Conservation (phyloP, 2,113 vertebrate species). For the Caranx ignobilis region DNA sequence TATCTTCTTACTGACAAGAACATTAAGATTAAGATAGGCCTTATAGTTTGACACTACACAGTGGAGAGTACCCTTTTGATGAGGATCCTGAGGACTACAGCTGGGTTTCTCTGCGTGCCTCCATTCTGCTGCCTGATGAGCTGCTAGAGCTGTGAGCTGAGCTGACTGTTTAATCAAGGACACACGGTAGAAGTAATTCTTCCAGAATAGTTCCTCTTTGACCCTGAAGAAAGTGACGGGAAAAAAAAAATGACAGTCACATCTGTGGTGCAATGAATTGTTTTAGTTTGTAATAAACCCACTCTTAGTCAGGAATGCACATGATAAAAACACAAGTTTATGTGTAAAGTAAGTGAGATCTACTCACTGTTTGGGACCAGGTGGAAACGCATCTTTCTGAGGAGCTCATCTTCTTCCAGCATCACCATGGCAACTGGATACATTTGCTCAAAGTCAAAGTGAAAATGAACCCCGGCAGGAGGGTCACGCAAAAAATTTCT, state of each 20-base stretch:
- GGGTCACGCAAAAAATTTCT: slow-evolving; percentile 94
- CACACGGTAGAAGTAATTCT: slow-evolving; percentile 73
- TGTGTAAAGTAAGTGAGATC: background rate
- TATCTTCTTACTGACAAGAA: background rate
- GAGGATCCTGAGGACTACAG: slow-evolving; percentile 3
- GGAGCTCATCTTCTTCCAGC: slow-evolving; percentile 94
- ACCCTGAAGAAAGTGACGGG: slow-evolving; percentile 45
- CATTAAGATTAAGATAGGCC: background rate
- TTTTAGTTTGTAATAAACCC: slow-evolving; percentile 6
- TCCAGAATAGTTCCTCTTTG: slow-evolving; percentile 73
- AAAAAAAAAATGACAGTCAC: background rate
- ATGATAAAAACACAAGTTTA: slow-evolving; percentile 19
- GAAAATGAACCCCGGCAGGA: slow-evolving; percentile 93
- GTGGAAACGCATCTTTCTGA: slow-evolving; percentile 95
- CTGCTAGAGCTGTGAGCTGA: slow-evolving; percentile 64
- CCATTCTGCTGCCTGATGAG: slow-evolving; percentile 44
- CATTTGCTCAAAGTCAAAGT: slow-evolving; percentile 94
- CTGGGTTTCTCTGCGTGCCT: background rate
- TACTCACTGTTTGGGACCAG: slow-evolving; percentile 96
- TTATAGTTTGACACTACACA: background rate
- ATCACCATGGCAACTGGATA: slow-evolving; percentile 93
- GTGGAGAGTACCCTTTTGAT: slow-evolving; percentile 41
- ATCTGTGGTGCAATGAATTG: background rate
- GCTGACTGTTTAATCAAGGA: slow-evolving; percentile 70
- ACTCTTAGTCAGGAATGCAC: background rate